Base-by-base conservation (phyloP, 2,797 vertebrate species). In the Silurus lanzhouensis region DNA sequence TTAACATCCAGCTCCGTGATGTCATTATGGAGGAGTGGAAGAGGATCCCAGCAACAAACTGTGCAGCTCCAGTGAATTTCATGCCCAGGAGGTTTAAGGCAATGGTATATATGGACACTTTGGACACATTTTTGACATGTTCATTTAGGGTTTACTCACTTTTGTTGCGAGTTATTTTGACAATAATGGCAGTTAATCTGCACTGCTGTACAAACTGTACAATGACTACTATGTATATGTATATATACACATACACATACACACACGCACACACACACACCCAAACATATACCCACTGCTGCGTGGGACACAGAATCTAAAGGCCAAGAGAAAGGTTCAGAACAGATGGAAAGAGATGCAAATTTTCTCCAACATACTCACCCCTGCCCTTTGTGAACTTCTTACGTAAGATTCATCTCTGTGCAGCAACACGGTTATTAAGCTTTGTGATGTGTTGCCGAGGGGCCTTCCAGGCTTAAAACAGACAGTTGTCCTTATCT, bases 221-320 rank as follows among this genome's bases (percentile, higher is more conserved):
- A 38, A 4, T 38, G 38, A 38, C 38, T 52, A 52, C 6, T 52
- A 10, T 7, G 4, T 52, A 52, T 52, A 52, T 52, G 4, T 52
- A 52, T 52, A 52, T 52, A 52, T 52, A 52, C 4, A 20, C 1
- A 70, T 12, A 68, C 27, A 38, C 61, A 63, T 14, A 58, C 66
- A 27, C 19, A 22, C 2, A 67, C 10, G 44, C 1, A 72, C 44
- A 48, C 70, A 71, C 44, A 12, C 44, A 52, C 70, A 48, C 20
- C 9, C 44, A 44, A 20, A 52, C 48, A 52, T 52, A 52, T 52
- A 52, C 48, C 55, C 27, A n/a, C 80, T 66, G 0, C 48, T 46
- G 67, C 67, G 57, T 83, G 31, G 19, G 57, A 78, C 27, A 71
- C 14, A 27, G 64, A 83, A 79, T 72, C 81, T 66, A 78, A 78